Conservation (phyloP, 2,888 invertebrate species). For the Sminthurides aquaticus region DNA sequence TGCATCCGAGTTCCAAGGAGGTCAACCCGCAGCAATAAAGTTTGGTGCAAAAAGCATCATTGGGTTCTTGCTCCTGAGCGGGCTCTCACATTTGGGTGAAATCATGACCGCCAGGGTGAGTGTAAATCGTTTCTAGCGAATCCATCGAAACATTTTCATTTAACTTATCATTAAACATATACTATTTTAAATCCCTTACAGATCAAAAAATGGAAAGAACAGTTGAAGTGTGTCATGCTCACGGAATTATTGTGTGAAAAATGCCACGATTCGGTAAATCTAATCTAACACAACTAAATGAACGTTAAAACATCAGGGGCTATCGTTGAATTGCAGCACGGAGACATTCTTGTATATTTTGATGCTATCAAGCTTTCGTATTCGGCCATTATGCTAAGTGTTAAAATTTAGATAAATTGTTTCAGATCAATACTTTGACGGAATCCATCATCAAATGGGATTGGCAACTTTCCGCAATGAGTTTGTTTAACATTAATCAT, state of each 20-base stretch:
- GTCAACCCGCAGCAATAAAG: neutral
- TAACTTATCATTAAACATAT: no score
- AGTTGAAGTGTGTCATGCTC: conserved; percentile 16
- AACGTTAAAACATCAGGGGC: no score
- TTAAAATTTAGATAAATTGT: no score
- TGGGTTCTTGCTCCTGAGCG: conserved; percentile 2
- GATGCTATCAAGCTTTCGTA: no score
- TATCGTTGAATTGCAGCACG: no score
- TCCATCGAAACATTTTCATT: neutral
- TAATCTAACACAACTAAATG: no score
- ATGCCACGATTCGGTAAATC: conserved; percentile 14
- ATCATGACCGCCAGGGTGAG: conserved; percentile 7
- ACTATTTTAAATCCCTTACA: no score
- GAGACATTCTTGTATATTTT: no score
- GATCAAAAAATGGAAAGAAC: conserved; percentile 21
- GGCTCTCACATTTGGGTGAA: conserved; percentile 14
- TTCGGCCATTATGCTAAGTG: no score
- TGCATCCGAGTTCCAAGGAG: neutral
- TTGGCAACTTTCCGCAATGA: conserved; percentile 15
- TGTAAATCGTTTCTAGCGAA: neutral
- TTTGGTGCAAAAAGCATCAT: conserved; percentile 2
- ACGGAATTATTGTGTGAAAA: conserved; percentile 15
- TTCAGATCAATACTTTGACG: conserved; percentile 15
- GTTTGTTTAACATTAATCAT: conserved; percentile 17
- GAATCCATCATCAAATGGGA: conserved; percentile 16